Base-by-base conservation (phyloP, 2,888 invertebrate genomes). In the Zygogramma bicolorata region DNA sequence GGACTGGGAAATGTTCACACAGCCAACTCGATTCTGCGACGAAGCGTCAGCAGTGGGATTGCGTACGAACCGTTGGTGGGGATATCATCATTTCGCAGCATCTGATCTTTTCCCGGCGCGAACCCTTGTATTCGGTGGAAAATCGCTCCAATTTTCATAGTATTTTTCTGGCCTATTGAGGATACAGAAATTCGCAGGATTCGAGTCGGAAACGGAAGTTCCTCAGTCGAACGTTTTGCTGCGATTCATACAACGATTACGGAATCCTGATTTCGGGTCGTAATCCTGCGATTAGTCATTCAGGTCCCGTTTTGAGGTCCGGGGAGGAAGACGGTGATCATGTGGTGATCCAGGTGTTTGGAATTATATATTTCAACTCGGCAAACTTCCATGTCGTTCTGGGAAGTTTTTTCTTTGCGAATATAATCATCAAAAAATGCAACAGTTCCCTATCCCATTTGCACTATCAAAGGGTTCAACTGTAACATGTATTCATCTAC, bases 71-170 rank as follows among this genome's bases (percentile, higher is more conserved):
- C 77, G 75, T 75, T 76, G 81, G 81, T 73, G 81, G 82, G 81
- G 83, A 82, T 84, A 84, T 84, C 84, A 85, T 84, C 84, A 84
- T 85, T 85, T 83, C 81, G 81, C 84, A 84, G 84, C 84, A 85
- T 85, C 85, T 84, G 84, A 84, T 84, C 83, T 82, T 80, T 81
- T 79, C 78, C 79, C 81, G 82, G 81, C 81, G 82, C 77, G 82
- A 83, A 84, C 81, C 81, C 77, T 77, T 79, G 77, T 74, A 77
- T 78, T 75, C 74, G 70, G 71, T 63, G 77, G 77, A 78, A 77
- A 79, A 79, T 79, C 75, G 75, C 71, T 68, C 73, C 75, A 77
- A 78, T 78, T 79, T 69, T 73, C 71, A 73, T 71, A 76, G 73
- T 72, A 74, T 76, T 76, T 76, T 75, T 78, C 61, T 71, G 70